A percentile compares a stretch with the other conserved stretches of the same genome.
Conservation (phyloP, 2,888 invertebrate genomes). For the Heliconius ismenius region DNA sequence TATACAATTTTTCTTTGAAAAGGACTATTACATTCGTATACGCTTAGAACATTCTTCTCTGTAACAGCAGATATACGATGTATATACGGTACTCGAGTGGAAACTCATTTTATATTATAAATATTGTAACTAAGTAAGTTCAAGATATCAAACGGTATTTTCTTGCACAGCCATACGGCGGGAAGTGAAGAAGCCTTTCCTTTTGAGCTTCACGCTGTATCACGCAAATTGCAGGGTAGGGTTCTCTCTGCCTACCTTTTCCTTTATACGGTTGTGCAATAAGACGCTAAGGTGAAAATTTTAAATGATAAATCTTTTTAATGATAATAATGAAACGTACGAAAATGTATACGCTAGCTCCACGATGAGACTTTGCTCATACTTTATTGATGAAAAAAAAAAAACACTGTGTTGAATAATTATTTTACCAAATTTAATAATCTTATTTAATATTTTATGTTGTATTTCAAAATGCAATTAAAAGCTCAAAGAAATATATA, state of each 20-base stretch:
- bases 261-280: conserved; percentile 5
- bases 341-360: conserved; percentile 90
- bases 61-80: conserved; percentile 80
- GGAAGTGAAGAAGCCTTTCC: neutral
- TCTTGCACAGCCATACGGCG: conserved; percentile 29
- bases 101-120: conserved; percentile 79
- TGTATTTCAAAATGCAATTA: conserved; percentile 92
- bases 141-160: conserved; percentile 47
- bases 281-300: conserved; percentile 33
- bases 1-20: conserved; percentile 72
- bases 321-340: conserved; percentile 82
- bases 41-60: conserved; percentile 83
- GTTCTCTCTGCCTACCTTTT: neutral
- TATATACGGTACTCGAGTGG: conserved; percentile 78
- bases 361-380: conserved; percentile 85
- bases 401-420: conserved; percentile 79
- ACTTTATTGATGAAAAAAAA: conserved; percentile 74
- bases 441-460: conserved; percentile 91
- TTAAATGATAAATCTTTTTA: conserved; percentile 82
- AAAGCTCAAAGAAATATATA: conserved; percentile 93
- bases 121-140: conserved; percentile 75
- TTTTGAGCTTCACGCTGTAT: too few species aligned
- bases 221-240: too few species aligned
- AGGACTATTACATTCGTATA: conserved; percentile 87
- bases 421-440: conserved; percentile 89